These are phyloP conservation scores for Perognathus longimembris DNA, from an alignment of 2,113 vertebrate species.

Conservation along the genomic window DNA sequence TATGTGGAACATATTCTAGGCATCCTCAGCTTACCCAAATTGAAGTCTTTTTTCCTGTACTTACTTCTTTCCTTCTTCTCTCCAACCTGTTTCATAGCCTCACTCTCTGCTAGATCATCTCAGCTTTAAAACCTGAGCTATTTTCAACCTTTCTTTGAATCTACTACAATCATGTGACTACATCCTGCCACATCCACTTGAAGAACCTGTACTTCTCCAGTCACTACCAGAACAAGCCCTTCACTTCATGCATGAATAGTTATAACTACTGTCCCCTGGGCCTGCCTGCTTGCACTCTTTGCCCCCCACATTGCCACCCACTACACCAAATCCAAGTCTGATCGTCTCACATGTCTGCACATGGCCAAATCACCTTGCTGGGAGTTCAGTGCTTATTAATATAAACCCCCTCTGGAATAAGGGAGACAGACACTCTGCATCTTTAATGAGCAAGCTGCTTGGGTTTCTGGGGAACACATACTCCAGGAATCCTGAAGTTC, in stretches of 20 bases:
- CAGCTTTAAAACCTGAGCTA: background rate
- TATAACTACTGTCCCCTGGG: background rate
- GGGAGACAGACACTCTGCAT: background rate
- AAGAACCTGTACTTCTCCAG: background rate
- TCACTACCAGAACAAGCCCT: background rate
- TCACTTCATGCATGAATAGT: background rate
- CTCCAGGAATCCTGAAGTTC: background rate
- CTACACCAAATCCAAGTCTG: background rate
- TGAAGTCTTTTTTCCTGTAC: background rate
- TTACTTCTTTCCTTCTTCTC: background rate
- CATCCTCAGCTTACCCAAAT: background rate
- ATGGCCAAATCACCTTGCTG: background rate
- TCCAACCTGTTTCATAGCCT: background rate
- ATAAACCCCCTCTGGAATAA: background rate
- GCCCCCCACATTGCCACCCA: background rate
- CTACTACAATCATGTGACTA: background rate
- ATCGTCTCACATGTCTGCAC: background rate
- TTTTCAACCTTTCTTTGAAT: conserved; percentile 5
- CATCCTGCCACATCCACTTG: background rate
- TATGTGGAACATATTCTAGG: background rate
- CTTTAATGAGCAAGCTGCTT: background rate
- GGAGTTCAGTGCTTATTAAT: background rate
- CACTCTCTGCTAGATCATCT: background rate
- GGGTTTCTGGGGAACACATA: background rate
- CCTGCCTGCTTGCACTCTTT: background rate